phyloP scores from a whole-genome alignment of 2,113 vertebrate genomes.

The Nycticebus coucang region DNA sequence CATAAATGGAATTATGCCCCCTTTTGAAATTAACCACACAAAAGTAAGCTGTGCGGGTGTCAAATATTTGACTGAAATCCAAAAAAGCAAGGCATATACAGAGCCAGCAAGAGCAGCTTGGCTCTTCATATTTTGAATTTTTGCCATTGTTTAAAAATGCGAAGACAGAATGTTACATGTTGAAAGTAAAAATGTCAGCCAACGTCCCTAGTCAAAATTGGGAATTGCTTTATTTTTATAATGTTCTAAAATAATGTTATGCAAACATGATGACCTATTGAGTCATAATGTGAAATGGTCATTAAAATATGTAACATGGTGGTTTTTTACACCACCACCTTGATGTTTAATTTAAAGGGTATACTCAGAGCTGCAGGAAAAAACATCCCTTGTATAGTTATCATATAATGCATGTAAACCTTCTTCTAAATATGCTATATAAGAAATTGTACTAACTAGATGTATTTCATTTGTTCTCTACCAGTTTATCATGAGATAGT shows the following conservation, averaged over 20 bases:
- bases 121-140: slow-evolving; percentile 62
- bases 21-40: slow-evolving; percentile 23
- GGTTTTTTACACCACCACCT: too few species aligned
- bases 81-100: neutral
- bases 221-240: slow-evolving; percentile 60
- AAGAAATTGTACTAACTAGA: neutral
- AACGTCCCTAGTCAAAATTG: slow-evolving; percentile 59
- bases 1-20: neutral
- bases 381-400: neutral
- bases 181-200: slow-evolving; percentile 71
- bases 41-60: slow-evolving; percentile 31
- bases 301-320: slow-evolving; percentile 28
- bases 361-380: neutral
- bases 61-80: slow-evolving; percentile 57
- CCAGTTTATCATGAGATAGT: neutral
- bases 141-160: slow-evolving; percentile 74
- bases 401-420: neutral
- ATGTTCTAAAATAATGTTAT: slow-evolving; percentile 42
- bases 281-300: neutral
- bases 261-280: slow-evolving; percentile 47
- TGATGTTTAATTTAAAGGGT: slow-evolving; percentile 1
- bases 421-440: neutral
- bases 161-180: slow-evolving; percentile 59
- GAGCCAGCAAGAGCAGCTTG: slow-evolving; percentile 53
- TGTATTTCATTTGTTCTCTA: neutral